Evolutionary conservation across 2,888 invertebrate genomes (phyloP).

Genomic region (Caenorhabditis sinica): DNA sequence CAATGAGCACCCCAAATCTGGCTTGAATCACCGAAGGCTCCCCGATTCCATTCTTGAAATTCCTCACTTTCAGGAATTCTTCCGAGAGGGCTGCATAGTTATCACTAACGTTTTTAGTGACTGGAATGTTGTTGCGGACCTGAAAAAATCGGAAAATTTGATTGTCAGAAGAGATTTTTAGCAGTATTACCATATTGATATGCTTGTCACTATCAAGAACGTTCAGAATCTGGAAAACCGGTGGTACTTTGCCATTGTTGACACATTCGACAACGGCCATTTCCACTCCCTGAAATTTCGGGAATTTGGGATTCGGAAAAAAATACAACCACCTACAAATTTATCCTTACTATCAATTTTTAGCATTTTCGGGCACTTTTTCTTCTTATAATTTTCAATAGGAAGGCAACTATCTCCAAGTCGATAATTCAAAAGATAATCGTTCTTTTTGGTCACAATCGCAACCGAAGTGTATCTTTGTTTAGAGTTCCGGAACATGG

Average conservation of each 20-base stretch:
- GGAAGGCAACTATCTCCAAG: neutral
- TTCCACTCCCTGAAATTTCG: neutral
- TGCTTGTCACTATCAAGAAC: neutral
- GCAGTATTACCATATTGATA: constrained; percentile 19
- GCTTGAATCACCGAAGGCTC: neutral
- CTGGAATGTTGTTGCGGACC: constrained; percentile 13
- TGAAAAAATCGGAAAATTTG: neutral
- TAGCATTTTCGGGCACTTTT: neutral
- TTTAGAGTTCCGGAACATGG: constrained; percentile 21
- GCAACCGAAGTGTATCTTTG: neutral
- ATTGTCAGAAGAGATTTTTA: neutral
- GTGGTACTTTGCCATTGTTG: neutral
- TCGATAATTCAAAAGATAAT: neutral
- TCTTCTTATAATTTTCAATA: neutral
- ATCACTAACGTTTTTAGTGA: neutral
- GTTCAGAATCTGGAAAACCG: neutral
- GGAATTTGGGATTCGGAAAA: neutral
- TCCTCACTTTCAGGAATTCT: neutral
- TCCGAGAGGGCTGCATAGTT: neutral
- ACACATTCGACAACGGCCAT: neutral
- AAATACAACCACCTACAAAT: neutral
- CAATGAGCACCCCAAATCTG: constrained; percentile 7
- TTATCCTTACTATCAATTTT: neutral
- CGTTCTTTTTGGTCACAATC: neutral
- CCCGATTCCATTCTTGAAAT: constrained; percentile 14